These are phyloP conservation scores for Ascidia mentula DNA, from an alignment of 23 tunicate genomes.

Conservation along the genomic window DNA sequence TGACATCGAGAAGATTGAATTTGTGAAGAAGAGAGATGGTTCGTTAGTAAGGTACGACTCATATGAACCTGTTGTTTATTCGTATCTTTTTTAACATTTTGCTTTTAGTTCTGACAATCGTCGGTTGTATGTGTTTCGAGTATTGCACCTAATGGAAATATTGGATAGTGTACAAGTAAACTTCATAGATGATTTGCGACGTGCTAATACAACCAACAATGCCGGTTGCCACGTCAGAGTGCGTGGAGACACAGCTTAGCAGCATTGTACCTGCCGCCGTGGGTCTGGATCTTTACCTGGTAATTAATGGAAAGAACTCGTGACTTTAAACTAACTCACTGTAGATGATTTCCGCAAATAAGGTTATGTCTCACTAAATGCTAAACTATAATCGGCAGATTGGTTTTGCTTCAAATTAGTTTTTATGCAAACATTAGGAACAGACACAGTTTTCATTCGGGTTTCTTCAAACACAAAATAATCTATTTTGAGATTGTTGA, in stretches of 20 bases:
- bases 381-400: no score
- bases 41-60: background rate
- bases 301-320: no score
- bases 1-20: background rate
- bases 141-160: background rate
- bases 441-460: no score
- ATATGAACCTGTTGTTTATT: background rate
- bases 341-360: no score
- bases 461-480: no score
- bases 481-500: no score
- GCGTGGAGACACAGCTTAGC: background rate
- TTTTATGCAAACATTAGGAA: no score
- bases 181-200: background rate
- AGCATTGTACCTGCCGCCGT: background rate
- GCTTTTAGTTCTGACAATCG: slow-evolving; percentile 11
- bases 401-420: no score
- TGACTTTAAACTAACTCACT: no score
- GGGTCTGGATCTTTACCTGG: background rate
- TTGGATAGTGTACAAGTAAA: background rate
- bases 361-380: no score
- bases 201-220: background rate
- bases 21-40: background rate
- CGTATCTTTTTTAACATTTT: background rate
- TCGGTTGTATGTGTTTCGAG: slow-evolving; percentile 11
- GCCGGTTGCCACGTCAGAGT: slow-evolving; percentile 6